phyloP scores from a whole-genome alignment of 1,140 invertebrate species.

The Eurosta solidaginis region DNA sequence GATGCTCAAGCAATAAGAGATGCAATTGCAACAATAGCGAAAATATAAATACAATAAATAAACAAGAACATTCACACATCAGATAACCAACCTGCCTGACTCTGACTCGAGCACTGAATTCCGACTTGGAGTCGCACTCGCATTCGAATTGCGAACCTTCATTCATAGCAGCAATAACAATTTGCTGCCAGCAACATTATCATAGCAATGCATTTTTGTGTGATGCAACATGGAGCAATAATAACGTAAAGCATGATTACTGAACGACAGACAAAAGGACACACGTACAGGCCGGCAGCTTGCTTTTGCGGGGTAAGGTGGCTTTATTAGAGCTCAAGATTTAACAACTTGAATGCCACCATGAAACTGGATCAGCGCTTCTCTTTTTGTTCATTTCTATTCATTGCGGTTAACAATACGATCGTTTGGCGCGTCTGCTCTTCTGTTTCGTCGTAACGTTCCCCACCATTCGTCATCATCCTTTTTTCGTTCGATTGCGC shows the following conservation, averaged over 20 bases:
- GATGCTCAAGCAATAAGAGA: not conserved
- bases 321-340: not conserved
- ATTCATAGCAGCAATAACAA: constrained; percentile 1
- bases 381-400: not conserved
- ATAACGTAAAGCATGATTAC: not conserved
- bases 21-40: not conserved
- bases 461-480: not conserved
- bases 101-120: not conserved
- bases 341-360: not conserved
- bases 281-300: not conserved
- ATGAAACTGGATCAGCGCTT: not conserved
- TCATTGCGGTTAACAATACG: not conserved
- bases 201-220: constrained; percentile 13
- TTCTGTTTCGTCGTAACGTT: too few relatives aligned
- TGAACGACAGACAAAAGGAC: not conserved
- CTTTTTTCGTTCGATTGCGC: not conserved
- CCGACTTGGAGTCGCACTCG: not conserved
- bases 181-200: constrained; percentile 9
- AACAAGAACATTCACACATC: not conserved
- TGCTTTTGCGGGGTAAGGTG: not conserved
- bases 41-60: not conserved
- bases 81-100: not conserved
- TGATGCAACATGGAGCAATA: not conserved
- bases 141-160: not conserved
- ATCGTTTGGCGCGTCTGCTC: not conserved